Evolutionary conservation across 2,113 vertebrate species (phyloP).

Genomic region (Ia io): DNA sequence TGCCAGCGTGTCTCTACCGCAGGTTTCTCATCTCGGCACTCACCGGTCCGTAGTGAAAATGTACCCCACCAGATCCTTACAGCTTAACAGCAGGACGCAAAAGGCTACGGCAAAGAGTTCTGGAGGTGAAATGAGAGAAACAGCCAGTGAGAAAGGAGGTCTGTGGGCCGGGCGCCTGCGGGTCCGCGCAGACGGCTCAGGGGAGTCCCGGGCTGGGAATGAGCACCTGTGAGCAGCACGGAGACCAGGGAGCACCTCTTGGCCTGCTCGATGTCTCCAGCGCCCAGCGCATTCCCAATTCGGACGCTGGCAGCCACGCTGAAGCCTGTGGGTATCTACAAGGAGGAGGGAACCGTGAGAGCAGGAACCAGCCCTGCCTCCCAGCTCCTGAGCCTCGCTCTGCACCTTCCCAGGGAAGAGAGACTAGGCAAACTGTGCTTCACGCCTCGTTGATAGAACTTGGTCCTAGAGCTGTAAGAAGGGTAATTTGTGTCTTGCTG

Average conservation of each 20-base stretch:
- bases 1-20: background rate
- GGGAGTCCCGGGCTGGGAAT: accelerated
- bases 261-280: constrained; percentile 87
- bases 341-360: background rate
- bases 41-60: constrained; percentile 92
- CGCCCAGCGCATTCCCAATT: constrained; percentile 94
- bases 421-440: accelerated
- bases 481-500: background rate
- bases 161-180: background rate
- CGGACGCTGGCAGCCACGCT: constrained; percentile 88
- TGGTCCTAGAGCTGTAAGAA: background rate
- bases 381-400: background rate
- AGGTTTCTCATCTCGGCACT: constrained; percentile 60
- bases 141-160: background rate
- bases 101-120: constrained; percentile 84
- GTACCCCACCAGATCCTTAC: constrained; percentile 88
- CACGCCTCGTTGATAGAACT: background rate
- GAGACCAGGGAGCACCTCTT: constrained; percentile 85
- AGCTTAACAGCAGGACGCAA: constrained; percentile 80
- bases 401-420: background rate
- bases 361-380: too few relatives aligned
- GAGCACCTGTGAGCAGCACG: constrained; percentile 86
- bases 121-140: constrained; percentile 62
- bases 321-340: constrained; percentile 89
- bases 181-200: too few relatives aligned